Evolutionary conservation across 2,113 vertebrate genomes (phyloP).

Genomic region (Malurus cyaneus): DNA sequence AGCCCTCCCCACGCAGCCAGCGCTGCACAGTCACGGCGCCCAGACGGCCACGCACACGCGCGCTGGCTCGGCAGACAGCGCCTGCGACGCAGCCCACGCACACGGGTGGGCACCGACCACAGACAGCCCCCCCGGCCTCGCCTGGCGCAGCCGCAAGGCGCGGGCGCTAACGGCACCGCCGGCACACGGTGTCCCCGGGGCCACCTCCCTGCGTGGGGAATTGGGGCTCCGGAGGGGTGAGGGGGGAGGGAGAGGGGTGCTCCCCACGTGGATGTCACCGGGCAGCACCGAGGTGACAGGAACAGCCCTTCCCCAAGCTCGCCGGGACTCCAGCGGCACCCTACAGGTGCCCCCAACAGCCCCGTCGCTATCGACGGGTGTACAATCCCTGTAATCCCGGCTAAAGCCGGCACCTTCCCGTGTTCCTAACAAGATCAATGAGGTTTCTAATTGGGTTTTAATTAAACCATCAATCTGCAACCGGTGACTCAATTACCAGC

Average conservation of each 20-base stretch:
- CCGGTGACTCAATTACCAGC: conserved; percentile 60
- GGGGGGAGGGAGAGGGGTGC: background rate
- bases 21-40: conserved; percentile 33
- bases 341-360: background rate
- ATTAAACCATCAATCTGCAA: conserved; percentile 73
- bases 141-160: background rate
- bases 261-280: accelerated
- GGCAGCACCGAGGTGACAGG: accelerated
- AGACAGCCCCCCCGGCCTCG: background rate
- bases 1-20: conserved; percentile 18
- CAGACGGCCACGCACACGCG: conserved; percentile 38
- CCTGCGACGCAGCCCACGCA: conserved; percentile 30
- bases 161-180: background rate
- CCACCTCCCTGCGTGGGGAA: background rate
- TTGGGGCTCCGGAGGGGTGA: accelerated
- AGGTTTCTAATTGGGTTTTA: conserved; percentile 73
- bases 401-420: conserved; percentile 37
- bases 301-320: background rate
- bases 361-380: background rate
- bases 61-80: conserved; percentile 34
- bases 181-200: background rate
- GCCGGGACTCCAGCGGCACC: accelerated
- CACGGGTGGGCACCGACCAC: conserved; percentile 8
- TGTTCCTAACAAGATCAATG: conserved; percentile 69
- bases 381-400: background rate